phyloP scores from a whole-genome alignment of 1,140 invertebrate species.

The Trachymyrmex cornetzi region DNA sequence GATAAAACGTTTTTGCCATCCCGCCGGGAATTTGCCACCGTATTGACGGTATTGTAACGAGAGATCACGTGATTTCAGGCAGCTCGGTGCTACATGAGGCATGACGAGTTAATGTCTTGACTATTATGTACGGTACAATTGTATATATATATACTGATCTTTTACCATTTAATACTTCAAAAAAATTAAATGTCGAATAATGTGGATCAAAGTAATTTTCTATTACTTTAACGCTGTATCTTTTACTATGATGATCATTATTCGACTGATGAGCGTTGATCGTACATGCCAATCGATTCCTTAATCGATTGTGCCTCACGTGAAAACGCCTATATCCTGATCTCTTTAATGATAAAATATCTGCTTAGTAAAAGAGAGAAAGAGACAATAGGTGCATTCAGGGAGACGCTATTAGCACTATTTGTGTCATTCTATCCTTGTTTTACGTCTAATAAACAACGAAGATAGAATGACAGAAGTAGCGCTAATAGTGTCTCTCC shows the following conservation, averaged over 20 bases:
- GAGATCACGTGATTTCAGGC: constrained; percentile 34
- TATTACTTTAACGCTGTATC: constrained; percentile 48
- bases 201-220: constrained; percentile 55
- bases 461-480: too few relatives aligned
- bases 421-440: too few relatives aligned
- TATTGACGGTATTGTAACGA: background rate
- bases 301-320: constrained; percentile 38
- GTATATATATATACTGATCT: constrained; percentile 30
- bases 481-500: too few relatives aligned
- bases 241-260: constrained; percentile 54
- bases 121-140: constrained; percentile 45
- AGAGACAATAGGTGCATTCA: background rate
- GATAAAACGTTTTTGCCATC: constrained; percentile 28
- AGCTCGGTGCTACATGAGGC: constrained; percentile 9
- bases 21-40: background rate
- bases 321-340: constrained; percentile 58
- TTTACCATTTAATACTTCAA: constrained; percentile 40
- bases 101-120: constrained; percentile 31
- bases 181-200: constrained; percentile 44
- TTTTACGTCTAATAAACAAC: too few relatives aligned
- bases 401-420: too few relatives aligned
- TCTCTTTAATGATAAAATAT: constrained; percentile 64
- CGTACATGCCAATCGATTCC: constrained; percentile 36
- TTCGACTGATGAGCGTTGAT: constrained; percentile 37
- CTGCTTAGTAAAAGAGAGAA: constrained; percentile 42